phyloP scores from a whole-genome alignment of 2,888 invertebrate genomes.

The Willowsia nigromaculata region DNA sequence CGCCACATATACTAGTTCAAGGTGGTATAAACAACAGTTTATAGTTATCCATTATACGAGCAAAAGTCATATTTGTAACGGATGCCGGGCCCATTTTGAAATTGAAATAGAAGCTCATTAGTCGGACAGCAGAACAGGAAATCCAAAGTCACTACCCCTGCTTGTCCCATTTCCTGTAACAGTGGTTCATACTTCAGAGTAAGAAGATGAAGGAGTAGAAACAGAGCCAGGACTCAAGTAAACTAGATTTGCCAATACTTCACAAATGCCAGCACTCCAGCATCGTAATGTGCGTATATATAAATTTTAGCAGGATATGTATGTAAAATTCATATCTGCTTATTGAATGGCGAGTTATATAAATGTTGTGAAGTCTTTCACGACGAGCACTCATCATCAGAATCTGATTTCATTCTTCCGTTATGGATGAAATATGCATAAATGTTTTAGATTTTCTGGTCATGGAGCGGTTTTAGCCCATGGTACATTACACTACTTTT shows the following conservation, averaged over 20 bases:
- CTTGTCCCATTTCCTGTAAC: conserved; percentile 58
- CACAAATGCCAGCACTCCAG: background rate
- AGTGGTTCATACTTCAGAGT: conserved; percentile 37
- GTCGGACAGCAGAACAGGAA: conserved; percentile 42
- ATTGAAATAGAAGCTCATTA: conserved; percentile 75
- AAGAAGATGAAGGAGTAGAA: background rate
- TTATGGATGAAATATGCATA: conserved; percentile 21
- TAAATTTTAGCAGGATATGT: too few relatives aligned
- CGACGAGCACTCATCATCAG: background rate
- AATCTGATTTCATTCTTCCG: conserved; percentile 17
- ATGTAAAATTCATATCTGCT: too few relatives aligned
- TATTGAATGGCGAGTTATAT: background rate
- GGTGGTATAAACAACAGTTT: background rate
- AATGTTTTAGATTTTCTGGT: background rate
- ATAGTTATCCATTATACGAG: background rate
- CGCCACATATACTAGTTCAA: too few relatives aligned
- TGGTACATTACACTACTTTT: background rate
- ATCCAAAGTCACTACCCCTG: conserved; percentile 37
- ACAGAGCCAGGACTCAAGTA: too few relatives aligned
- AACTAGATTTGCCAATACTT: background rate
- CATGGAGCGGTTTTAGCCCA: background rate
- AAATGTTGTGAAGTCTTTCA: too few relatives aligned
- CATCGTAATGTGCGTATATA: too few relatives aligned
- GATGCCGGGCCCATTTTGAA: conserved; percentile 55
- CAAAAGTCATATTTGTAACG: conserved; percentile 38